Evolutionary conservation across 2,113 vertebrate genomes (phyloP), one percentile per base, ranked within the genome.

Genomic region (Chaenocephalus aceratus): DNA sequence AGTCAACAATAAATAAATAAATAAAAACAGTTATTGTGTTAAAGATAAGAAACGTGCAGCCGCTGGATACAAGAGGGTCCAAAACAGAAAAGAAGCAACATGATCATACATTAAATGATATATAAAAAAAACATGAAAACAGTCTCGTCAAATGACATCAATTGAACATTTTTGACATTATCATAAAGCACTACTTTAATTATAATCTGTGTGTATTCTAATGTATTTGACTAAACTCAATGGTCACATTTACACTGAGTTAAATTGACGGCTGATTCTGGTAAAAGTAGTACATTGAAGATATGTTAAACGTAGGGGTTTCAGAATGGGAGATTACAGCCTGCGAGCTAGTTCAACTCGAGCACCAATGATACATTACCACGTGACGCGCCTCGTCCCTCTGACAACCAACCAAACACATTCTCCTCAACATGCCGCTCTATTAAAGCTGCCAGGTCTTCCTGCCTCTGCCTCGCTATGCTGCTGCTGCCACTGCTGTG

Each of bases 101-200:
- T 41, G n/a, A 81, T 57, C 21, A 66, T 45, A 71, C 83, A 57
- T 26, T 6, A 21, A 58, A 26, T 41, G 1, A 63, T 18, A 14
- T 54, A 12, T 59, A 36, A 10, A 36, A 79, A 83, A 79, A 75
- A 70, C 75, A 72, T 72, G 72, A 80, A 83, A 66, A 60, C 30
- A 21, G 30, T 1, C n/a, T 56, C 3, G 10, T 63, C 10, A 41
- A 62, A 59, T 65, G 26, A 75, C 62, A 72, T 56, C 45, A 54
- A 72, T 10, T 21, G 16, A 57, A 72, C 67, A 64, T 59, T 72
- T 34, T 10, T 16, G 56, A 70, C 44, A 21, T 77, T 10, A 52
- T 52, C 59, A 53, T 13, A 5, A 41, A 75, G 13, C 45, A 53
- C 36, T 46, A 7, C 6, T 61, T 69, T 6, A 46, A 6, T 16